A percentile compares a stretch with the other conserved stretches of the same genome.
These are phyloP conservation scores for Dyspetes luteomarginatus DNA, from an alignment of 2,888 invertebrate genomes.

Conservation along the genomic window DNA sequence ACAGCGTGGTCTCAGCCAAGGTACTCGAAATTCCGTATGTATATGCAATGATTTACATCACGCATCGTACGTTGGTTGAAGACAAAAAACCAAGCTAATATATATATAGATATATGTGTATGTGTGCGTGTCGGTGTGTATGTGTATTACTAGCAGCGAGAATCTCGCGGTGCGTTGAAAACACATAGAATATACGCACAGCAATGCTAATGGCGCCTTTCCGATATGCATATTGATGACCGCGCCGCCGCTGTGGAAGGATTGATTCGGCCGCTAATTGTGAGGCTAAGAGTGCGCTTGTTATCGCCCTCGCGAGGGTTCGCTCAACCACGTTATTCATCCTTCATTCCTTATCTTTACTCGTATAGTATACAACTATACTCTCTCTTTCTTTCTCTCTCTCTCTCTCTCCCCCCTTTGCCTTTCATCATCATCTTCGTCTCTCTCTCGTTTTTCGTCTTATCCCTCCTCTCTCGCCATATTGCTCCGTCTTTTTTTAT, in stretches of 20 bases:
- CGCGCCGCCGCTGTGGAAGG: conserved; percentile 66
- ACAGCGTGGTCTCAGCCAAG: background rate
- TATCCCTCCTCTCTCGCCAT: conserved; percentile 13
- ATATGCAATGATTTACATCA: background rate
- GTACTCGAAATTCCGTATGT: conserved; percentile 29
- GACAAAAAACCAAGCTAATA: conserved; percentile 15
- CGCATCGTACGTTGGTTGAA: conserved; percentile 28
- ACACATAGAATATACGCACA: conserved; percentile 56
- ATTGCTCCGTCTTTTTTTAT: conserved; percentile 48
- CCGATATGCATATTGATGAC: conserved; percentile 77
- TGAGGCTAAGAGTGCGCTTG: conserved; percentile 73
- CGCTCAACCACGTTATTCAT: conserved; percentile 67
- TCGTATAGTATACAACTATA: conserved; percentile 61
- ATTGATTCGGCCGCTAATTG: conserved; percentile 78
- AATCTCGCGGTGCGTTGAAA: conserved; percentile 51
- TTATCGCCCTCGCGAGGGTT: conserved; percentile 67
- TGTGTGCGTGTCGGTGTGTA: conserved; percentile 1
- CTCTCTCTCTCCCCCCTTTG: conserved; percentile 24
- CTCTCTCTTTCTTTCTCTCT: conserved; percentile 49
- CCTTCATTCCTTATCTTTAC: conserved; percentile 63
- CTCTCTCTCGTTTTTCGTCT: conserved; percentile 27
- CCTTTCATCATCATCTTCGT: conserved; percentile 33
- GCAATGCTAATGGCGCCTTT: conserved; percentile 74
- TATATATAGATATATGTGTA: background rate
- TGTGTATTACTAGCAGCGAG: conserved; percentile 27